phyloP scores from a whole-genome alignment of 2,888 invertebrate genomes.

The Rhimphoctona megacephalus region DNA sequence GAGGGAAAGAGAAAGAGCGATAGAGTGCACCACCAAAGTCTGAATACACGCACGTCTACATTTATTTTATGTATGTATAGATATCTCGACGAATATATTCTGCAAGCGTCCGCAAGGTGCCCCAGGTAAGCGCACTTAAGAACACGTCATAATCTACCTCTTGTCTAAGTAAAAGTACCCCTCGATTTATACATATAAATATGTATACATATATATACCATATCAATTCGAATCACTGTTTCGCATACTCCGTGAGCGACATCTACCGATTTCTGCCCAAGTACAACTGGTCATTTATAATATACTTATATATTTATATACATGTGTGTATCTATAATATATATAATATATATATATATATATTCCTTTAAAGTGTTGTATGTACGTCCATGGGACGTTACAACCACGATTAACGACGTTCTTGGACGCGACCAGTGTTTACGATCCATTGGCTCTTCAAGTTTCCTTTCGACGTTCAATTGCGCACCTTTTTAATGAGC shows the following conservation, averaged over 20 bases:
- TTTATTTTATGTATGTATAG: background rate
- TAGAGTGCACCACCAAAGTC: background rate
- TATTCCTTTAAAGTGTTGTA: constrained; percentile 19
- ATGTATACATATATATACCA: constrained; percentile 8
- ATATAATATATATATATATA: no score
- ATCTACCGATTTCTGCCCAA: background rate
- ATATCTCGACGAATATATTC: constrained; percentile 63
- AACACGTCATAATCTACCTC: constrained; percentile 71
- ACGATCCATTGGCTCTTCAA: constrained; percentile 66
- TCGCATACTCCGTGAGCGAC: constrained; percentile 11
- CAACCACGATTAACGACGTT: constrained; percentile 64
- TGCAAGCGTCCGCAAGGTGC: constrained; percentile 66
- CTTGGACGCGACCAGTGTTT: constrained; percentile 61
- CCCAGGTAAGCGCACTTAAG: constrained; percentile 71
- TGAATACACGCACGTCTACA: constrained; percentile 3
- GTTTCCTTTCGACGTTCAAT: constrained; percentile 65
- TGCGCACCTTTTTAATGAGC: constrained; percentile 66
- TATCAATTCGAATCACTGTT: constrained; percentile 42
- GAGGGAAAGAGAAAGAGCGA: constrained; percentile 17
- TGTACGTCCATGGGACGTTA: constrained; percentile 41
- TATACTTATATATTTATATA: constrained; percentile 8
- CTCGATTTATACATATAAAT: constrained; percentile 37
- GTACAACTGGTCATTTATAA: background rate
- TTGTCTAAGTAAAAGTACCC: constrained; percentile 61
- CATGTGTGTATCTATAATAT: no score